phyloP scores from a whole-genome alignment of 1,140 invertebrate genomes.

The Neodiprion fabricii region DNA sequence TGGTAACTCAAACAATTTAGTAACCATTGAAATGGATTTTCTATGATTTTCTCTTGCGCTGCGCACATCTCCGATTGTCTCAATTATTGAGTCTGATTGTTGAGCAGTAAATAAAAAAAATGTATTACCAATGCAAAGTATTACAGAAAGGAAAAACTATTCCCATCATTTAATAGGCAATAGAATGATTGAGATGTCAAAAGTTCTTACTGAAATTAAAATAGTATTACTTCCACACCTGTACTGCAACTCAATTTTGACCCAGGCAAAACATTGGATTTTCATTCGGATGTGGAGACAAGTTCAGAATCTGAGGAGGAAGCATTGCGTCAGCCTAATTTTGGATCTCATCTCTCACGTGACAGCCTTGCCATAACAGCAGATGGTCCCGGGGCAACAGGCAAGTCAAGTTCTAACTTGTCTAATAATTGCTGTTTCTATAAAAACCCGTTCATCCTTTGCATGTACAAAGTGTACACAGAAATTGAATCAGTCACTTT shows the following conservation, averaged over 20 bases:
- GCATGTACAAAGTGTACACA: not conserved
- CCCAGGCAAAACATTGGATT: slow-evolving; percentile 48
- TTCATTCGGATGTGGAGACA: slow-evolving; percentile 64
- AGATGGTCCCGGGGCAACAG: slow-evolving; percentile 48
- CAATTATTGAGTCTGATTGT: slow-evolving; percentile 1
- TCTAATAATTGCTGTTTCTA: not conserved
- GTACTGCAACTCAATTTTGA: not conserved
- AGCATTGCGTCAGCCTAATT: slow-evolving; percentile 68
- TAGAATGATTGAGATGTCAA: too few species aligned
- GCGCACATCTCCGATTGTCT: not conserved
- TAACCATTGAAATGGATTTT: slow-evolving; percentile 12
- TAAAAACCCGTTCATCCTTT: not conserved
- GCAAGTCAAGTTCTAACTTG: slow-evolving; percentile 22
- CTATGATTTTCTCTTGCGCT: not conserved
- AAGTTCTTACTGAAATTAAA: too few species aligned
- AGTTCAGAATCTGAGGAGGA: slow-evolving; percentile 82
- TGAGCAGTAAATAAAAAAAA: not conserved
- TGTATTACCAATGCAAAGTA: not conserved
- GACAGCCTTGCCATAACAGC: slow-evolving; percentile 57
- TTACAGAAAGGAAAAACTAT: not conserved
- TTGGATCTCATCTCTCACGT: slow-evolving; percentile 50
- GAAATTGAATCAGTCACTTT: too few species aligned
- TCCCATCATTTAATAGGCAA: too few species aligned
- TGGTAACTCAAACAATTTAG: slow-evolving; percentile 39
- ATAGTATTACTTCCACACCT: slow-evolving; percentile 19